Conservation (phyloP, 2,113 vertebrate genomes). For the Aspidoscelis tigris region DNA sequence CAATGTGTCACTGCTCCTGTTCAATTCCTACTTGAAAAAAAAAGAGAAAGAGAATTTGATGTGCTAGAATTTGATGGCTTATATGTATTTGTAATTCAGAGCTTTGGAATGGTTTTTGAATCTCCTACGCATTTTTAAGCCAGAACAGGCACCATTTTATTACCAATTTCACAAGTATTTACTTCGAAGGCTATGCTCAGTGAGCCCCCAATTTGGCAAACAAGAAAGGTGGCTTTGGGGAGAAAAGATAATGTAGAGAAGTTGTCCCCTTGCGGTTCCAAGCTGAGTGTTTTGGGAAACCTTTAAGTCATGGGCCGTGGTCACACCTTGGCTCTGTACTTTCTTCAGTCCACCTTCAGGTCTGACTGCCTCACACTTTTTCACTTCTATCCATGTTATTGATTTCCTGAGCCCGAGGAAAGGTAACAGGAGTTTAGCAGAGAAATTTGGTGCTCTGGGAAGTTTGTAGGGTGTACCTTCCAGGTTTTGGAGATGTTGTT, state of each 20-base stretch:
- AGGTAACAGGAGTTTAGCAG: too few species aligned
- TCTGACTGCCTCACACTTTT: too few species aligned
- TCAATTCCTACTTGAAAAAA: neutral
- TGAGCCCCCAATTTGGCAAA: neutral
- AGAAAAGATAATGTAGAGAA: neutral
- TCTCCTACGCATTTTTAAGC: neutral
- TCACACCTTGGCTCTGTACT: too few species aligned
- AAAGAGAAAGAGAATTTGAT: neutral
- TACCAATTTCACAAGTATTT: neutral
- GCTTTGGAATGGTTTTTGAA: neutral
- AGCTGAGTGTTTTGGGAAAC: neutral
- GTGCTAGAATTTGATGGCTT: neutral
- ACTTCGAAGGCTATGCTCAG: neutral
- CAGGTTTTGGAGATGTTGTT: too few species aligned
- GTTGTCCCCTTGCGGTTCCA: neutral
- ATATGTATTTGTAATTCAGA: neutral
- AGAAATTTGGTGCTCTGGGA: too few species aligned
- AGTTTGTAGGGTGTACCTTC: too few species aligned
- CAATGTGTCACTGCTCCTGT: too few species aligned
- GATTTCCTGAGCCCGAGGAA: too few species aligned
- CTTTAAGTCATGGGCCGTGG: neutral
- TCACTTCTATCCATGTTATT: too few species aligned
- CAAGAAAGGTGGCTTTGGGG: neutral
- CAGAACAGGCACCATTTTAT: neutral
- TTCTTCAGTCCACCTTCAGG: too few species aligned